Conservation (phyloP, 2,113 vertebrate species). For the Formicarius rufipectus region DNA sequence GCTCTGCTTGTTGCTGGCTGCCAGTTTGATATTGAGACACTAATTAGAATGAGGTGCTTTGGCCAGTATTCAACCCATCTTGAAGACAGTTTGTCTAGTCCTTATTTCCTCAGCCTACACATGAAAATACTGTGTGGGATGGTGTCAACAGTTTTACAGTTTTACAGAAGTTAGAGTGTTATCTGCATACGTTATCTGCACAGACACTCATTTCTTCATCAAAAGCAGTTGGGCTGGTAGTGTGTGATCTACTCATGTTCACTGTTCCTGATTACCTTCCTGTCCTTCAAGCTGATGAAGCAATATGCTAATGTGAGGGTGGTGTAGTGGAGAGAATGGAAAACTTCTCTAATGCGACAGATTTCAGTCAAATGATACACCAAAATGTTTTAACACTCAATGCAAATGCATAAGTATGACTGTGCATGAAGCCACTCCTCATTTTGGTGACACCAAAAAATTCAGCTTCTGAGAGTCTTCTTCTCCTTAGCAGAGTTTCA, state of each 20-base stretch:
- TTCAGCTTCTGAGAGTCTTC: background rate
- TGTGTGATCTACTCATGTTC: background rate
- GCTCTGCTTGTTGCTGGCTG: background rate
- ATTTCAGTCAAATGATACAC: background rate
- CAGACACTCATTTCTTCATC: background rate
- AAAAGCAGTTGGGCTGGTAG: background rate
- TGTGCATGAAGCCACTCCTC: background rate
- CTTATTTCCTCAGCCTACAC: background rate
- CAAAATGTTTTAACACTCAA: background rate
- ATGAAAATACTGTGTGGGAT: background rate
- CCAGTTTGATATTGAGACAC: background rate
- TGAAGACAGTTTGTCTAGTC: background rate
- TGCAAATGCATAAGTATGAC: background rate
- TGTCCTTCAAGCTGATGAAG: background rate
- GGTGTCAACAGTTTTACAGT: background rate
- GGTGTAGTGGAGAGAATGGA: background rate
- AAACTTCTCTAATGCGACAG: background rate
- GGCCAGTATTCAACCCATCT: background rate
- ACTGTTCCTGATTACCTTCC: background rate
- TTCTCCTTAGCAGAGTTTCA: background rate
- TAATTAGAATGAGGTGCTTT: conserved; percentile 23
- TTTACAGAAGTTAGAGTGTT: background rate
- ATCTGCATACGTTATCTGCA: background rate
- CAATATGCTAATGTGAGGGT: background rate
- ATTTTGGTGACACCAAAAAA: background rate